Conservation (phyloP, 1,140 invertebrate species). For the Magallana angulata region DNA sequence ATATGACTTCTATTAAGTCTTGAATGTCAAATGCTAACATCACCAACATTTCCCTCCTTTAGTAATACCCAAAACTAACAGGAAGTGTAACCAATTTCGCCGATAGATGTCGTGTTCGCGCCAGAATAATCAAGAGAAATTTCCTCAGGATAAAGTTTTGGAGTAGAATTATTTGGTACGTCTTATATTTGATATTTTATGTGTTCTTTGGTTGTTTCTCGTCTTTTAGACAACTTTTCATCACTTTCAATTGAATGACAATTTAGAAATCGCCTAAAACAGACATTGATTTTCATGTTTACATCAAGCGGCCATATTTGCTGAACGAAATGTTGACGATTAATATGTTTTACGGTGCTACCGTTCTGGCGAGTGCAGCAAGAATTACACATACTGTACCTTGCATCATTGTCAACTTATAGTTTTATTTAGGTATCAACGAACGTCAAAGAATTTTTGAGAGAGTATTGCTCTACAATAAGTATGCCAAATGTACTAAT, state of each 20-base stretch:
- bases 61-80: background rate
- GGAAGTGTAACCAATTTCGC: background rate
- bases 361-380: no score
- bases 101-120: slow-evolving; percentile 30
- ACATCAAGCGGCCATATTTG: slow-evolving; percentile 34
- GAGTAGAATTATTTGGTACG: background rate
- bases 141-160: background rate
- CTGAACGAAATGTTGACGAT: slow-evolving; percentile 33
- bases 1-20: no score
- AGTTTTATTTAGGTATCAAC: no score
- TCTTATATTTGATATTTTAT: background rate
- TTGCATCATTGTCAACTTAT: no score
- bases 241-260: background rate
- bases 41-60: background rate
- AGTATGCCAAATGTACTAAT: no score
- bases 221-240: background rate
- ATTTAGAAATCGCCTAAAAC: background rate
- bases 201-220: no score
- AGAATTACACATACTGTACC: no score
- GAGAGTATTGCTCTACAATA: no score
- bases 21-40: no score
- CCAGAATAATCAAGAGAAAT: slow-evolving; percentile 19
- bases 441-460: no score
- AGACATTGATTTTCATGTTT: slow-evolving; percentile 36
- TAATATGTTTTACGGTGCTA: no score